Evolutionary conservation across 2,113 vertebrate genomes (phyloP).

Genomic region (Corythaeola cristata): DNA sequence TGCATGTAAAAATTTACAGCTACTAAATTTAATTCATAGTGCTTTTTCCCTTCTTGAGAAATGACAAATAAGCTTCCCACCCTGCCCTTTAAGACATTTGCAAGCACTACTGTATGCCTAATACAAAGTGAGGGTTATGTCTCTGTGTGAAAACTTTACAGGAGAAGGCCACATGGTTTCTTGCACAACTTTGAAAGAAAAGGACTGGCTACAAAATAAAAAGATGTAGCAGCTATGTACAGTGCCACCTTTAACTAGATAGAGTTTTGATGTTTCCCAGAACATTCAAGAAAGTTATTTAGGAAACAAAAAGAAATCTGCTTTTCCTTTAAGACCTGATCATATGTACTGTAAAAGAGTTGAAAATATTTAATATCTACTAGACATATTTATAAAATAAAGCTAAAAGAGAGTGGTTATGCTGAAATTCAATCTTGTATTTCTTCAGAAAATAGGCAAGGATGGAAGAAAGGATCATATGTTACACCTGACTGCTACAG

Average conservation of each 20-base stretch:
- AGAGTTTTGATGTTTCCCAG: background rate
- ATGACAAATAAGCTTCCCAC: background rate
- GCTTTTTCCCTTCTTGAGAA: background rate
- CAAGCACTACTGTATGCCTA: background rate
- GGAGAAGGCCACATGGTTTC: background rate
- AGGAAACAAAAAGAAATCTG: background rate
- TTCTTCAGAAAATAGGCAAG: background rate
- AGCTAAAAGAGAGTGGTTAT: background rate
- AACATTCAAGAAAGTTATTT: background rate
- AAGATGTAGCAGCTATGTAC: background rate
- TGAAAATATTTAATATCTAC: background rate
- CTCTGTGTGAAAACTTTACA: background rate
- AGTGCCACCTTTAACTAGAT: background rate
- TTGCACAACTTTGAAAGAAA: background rate
- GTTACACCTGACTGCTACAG: constrained; percentile 21
- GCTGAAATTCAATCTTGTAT: background rate
- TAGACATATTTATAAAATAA: background rate
- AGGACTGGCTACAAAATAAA: background rate
- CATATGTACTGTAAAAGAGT: background rate
- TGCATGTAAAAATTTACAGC: background rate
- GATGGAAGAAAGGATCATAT: background rate
- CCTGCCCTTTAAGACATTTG: background rate
- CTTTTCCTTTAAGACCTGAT: background rate
- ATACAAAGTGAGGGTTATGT: background rate
- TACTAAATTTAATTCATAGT: background rate